Conservation (phyloP, 2,797 vertebrate species). For the Sebastolobus alascanus region DNA sequence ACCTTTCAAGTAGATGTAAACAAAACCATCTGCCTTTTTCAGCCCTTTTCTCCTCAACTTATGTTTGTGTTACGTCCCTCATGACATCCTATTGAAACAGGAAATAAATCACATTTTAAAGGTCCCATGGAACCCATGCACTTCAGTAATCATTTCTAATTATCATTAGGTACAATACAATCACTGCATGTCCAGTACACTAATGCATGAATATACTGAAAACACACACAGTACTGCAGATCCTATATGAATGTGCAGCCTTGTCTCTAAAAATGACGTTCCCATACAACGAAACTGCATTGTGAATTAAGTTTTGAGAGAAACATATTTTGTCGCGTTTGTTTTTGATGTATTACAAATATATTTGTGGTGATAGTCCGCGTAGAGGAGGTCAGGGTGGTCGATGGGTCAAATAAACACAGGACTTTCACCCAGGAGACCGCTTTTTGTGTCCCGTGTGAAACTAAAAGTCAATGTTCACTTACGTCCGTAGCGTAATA, state of each 20-base stretch:
- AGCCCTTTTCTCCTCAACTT: neutral
- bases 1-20: neutral
- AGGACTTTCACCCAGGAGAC: no score
- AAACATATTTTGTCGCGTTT: no score
- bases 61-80: neutral
- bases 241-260: neutral
- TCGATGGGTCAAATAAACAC: no score
- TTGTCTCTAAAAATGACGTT: no score
- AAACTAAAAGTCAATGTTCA: no score
- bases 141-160: neutral
- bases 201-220: neutral
- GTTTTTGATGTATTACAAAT: no score
- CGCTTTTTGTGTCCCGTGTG: fast-evolving
- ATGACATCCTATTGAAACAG: neutral
- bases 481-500: no score
- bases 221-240: neutral
- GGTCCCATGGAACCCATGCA: neutral
- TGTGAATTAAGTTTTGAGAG: no score
- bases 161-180: neutral
- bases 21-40: neutral
- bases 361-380: no score
- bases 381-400: no score
- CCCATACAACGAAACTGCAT: no score
- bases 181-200: neutral
- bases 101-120: neutral